Percentiles rank a stretch among this genome's conserved stretches.
These are phyloP conservation scores for Trichosurus vulpecula DNA, from an alignment of 2,797 vertebrate species.

Conservation along the genomic window DNA sequence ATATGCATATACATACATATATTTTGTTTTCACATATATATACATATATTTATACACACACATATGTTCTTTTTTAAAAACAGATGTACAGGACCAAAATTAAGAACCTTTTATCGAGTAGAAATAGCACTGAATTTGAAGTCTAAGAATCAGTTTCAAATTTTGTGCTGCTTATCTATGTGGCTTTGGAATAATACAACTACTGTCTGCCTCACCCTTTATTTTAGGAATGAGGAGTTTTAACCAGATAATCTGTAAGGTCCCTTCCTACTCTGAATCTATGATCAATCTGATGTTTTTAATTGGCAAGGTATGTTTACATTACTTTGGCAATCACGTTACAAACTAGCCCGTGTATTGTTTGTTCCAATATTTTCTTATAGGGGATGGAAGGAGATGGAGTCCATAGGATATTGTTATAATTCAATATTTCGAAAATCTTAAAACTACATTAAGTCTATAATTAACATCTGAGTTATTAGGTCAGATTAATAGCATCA, in stretches of 20 bases:
- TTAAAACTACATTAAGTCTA: background rate
- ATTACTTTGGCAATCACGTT: background rate
- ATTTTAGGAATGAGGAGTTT: background rate
- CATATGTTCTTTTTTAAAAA: background rate
- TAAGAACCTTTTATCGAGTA: background rate
- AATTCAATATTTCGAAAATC: background rate
- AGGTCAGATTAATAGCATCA: background rate
- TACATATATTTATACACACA: too few relatives aligned
- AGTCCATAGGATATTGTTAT: background rate
- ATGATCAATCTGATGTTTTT: background rate
- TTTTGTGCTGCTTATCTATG: background rate
- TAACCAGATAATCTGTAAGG: background rate
- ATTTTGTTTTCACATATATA: background rate
- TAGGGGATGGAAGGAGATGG: background rate
- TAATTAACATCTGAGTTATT: background rate
- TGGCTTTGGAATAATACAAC: background rate
- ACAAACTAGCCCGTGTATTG: background rate
- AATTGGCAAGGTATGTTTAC: background rate
- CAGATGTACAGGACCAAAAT: background rate
- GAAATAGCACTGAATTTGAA: background rate
- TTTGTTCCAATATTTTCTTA: background rate
- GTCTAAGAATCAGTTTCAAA: background rate
- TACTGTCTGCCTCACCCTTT: background rate
- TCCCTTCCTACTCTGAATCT: background rate
- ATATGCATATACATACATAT: background rate